Conservation (phyloP, 2,113 vertebrate species). For the Oxyruncus cristatus region DNA sequence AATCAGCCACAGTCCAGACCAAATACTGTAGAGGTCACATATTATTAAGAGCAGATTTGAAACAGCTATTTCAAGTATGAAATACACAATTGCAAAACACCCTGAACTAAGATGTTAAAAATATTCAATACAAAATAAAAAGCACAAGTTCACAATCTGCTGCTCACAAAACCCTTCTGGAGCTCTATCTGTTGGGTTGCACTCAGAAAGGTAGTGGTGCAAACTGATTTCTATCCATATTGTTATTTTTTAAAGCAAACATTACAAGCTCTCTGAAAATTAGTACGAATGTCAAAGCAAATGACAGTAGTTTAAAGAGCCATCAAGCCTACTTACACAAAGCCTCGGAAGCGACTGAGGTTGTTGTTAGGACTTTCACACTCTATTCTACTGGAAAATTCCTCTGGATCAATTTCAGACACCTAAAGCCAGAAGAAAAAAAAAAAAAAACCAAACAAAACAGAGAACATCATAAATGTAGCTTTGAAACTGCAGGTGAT, state of each 20-base stretch:
- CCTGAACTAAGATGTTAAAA: neutral
- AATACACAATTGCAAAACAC: neutral
- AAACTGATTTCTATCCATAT: neutral
- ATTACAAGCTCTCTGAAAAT: neutral
- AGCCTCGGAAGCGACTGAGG: conserved; percentile 86
- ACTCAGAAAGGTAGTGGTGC: neutral
- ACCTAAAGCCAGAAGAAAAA: conserved; percentile 62
- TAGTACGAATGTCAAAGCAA: neutral
- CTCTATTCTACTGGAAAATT: conserved; percentile 84
- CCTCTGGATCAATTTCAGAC: conserved; percentile 84
- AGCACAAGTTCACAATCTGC: neutral
- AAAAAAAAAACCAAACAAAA: neutral
- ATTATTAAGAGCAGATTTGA: neutral
- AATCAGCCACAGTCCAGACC: neutral
- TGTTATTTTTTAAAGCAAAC: neutral
- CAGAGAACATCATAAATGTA: neutral
- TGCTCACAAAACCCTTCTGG: neutral
- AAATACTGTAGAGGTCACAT: neutral
- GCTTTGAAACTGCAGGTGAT: neutral
- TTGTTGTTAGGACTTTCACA: conserved; percentile 94
- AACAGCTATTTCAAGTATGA: neutral
- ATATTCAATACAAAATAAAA: neutral
- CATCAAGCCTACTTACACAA: conserved; percentile 83
- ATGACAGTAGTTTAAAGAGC: neutral
- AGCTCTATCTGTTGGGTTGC: neutral